phyloP scores from a whole-genome alignment of 1,140 invertebrate species.

The Fopius arisanus region DNA sequence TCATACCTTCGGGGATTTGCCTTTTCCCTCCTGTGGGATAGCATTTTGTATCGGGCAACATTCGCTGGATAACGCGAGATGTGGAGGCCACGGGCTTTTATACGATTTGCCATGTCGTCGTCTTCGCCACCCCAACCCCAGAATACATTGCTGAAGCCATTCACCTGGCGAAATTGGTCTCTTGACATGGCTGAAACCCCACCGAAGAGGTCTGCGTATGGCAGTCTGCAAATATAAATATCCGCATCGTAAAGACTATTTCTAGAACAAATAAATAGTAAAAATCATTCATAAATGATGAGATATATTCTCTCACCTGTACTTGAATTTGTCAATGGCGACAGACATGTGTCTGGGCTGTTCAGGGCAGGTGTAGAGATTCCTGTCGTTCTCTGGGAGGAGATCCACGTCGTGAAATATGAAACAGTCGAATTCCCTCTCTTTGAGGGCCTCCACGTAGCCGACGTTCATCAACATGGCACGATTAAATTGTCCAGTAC shows the following conservation, averaged over 20 bases:
- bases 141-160: conserved; percentile 91
- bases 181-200: conserved; percentile 86
- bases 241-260: too few species aligned
- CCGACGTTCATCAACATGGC: conserved; percentile 97
- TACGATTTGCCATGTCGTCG: conserved; percentile 89
- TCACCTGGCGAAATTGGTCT: conserved; percentile 82
- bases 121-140: conserved; percentile 95
- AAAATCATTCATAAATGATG: background rate
- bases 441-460: conserved; percentile 83
- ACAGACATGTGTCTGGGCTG: conserved; percentile 95
- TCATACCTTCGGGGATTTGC: conserved; percentile 90
- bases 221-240: conserved; percentile 72
- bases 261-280: background rate
- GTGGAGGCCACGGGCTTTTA: conserved; percentile 79
- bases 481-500: conserved; percentile 82
- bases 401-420: conserved; percentile 97
- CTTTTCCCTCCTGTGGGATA: conserved; percentile 86
- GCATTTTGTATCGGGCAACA: conserved; percentile 90
- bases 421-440: conserved; percentile 85
- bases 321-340: conserved; percentile 88
- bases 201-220: conserved; percentile 88
- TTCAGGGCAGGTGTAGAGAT: conserved; percentile 89
- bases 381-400: conserved; percentile 90
- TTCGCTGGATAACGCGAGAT: conserved; percentile 87
- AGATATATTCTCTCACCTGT: conserved; percentile 68